Conservation (phyloP, 1,140 invertebrate genomes). For the Whitmania pigra region DNA sequence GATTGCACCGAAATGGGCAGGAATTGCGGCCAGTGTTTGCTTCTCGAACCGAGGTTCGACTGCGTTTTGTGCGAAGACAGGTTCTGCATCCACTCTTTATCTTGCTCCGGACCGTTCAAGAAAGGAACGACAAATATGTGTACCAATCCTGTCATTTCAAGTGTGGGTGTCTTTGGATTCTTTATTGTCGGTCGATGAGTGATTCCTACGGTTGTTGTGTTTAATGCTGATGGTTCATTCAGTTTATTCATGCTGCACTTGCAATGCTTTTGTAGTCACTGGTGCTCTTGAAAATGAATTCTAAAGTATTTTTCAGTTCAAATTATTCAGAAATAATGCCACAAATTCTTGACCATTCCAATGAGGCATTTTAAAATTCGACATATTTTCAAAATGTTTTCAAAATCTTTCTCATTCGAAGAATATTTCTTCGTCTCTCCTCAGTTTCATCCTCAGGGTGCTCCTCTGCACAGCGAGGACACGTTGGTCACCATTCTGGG, state of each 20-base stretch:
- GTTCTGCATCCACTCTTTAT: background rate
- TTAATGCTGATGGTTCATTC: no score
- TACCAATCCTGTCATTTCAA: conserved; percentile 2
- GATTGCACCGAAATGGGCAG: background rate
- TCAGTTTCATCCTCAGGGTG: conserved; percentile 1
- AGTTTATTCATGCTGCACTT: no score
- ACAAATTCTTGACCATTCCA: no score
- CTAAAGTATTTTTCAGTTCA: no score
- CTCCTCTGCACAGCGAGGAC: background rate
- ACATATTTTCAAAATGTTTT: background rate
- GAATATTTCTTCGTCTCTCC: background rate
- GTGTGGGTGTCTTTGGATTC: background rate
- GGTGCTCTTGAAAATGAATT: no score
- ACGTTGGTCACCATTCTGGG: background rate
- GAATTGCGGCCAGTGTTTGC: conserved; percentile 8
- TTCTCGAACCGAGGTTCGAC: background rate
- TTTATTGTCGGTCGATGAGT: background rate
- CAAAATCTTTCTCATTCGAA: background rate
- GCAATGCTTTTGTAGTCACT: no score
- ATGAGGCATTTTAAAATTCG: background rate
- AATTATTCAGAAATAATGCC: no score
- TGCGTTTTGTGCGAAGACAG: conserved; percentile 3
- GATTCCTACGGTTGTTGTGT: no score
- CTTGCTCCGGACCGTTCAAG: background rate
- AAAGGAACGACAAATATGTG: background rate